Evolutionary conservation across 2,888 invertebrate species (phyloP).

Genomic region (Xylota sylvarum): DNA sequence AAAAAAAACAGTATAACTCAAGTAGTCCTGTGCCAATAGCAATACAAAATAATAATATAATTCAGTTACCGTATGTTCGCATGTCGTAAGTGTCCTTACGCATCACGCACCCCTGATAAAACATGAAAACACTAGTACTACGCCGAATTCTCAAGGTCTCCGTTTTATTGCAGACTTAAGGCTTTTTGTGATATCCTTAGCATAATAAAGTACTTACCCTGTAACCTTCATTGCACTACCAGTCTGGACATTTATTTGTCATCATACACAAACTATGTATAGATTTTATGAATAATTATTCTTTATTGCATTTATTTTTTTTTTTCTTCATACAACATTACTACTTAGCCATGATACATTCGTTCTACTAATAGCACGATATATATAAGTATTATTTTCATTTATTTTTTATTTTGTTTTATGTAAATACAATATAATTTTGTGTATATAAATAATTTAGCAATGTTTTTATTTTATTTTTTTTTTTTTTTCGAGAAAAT

Average conservation of each 20-base stretch:
- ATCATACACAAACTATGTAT: not conserved
- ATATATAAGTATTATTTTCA: conserved; percentile 9
- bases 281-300: conserved; percentile 36
- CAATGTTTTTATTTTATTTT: not conserved
- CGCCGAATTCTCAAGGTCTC: too few relatives aligned
- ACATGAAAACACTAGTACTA: too few relatives aligned
- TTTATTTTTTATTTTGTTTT: not conserved
- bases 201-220: not conserved
- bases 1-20: too few relatives aligned
- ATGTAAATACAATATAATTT: conserved; percentile 33
- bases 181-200: too few relatives aligned
- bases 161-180: not conserved
- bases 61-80: too few relatives aligned
- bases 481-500: conserved; percentile 4
- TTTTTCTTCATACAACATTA: conserved; percentile 29
- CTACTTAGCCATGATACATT: conserved; percentile 51
- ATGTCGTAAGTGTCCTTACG: too few relatives aligned
- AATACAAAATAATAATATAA: too few relatives aligned
- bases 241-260: not conserved
- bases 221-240: not conserved
- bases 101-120: too few relatives aligned
- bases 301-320: conserved; percentile 51
- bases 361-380: conserved; percentile 16
- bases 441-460: conserved; percentile 56
- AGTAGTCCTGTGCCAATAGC: too few relatives aligned